A percentile compares a stretch with the other conserved stretches of the same genome.
Evolutionary conservation across 2,888 invertebrate species (phyloP).

Genomic region (Chaetoderma sp.): DNA sequence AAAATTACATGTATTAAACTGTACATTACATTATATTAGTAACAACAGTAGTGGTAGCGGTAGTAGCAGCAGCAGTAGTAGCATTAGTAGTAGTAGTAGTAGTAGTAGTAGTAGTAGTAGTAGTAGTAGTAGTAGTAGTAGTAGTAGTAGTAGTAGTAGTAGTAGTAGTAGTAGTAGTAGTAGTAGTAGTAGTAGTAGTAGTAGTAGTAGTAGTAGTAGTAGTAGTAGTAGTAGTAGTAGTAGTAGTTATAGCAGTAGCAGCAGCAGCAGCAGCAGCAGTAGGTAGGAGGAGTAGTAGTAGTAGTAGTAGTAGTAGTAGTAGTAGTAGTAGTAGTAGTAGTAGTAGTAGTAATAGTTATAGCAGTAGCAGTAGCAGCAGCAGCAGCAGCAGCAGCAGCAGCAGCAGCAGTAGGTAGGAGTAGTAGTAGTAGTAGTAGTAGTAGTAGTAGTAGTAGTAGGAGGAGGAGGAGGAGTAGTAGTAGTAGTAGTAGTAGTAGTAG

Average conservation of each 20-base stretch:
- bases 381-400: conserved; percentile 1
- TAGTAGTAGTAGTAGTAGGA: no score
- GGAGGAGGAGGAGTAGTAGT: no score
- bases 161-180: conserved; percentile 1
- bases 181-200: background rate
- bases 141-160: conserved; percentile 14
- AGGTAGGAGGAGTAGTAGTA: no score
- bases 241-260: no score
- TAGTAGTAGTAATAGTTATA: no score
- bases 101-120: conserved; percentile 14
- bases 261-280: background rate
- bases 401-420: background rate
- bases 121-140: conserved; percentile 16
- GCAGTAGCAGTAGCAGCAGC: conserved; percentile 5
- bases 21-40: no score
- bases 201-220: background rate
- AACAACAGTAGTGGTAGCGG: conserved; percentile 8
- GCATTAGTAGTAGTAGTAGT: conserved; percentile 15
- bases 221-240: conserved; percentile 7
- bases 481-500: conserved; percentile 13
- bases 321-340: background rate
- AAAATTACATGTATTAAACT: no score
- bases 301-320: background rate
- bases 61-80: conserved; percentile 12
- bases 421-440: conserved; percentile 14